Base-by-base conservation (phyloP, 2,113 vertebrate species). In the Addax nasomaculatus region DNA sequence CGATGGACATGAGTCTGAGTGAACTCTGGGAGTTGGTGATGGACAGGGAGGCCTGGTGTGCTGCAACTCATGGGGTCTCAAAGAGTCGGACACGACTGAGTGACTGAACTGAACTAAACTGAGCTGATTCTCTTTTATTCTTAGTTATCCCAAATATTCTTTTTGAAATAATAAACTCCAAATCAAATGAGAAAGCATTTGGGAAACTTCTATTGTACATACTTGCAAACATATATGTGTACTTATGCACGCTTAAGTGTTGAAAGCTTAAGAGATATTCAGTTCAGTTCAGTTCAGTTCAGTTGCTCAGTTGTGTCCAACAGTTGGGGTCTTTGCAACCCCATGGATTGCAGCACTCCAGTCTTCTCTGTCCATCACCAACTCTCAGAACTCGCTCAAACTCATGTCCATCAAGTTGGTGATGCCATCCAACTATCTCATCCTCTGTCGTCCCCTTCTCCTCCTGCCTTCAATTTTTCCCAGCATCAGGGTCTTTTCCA, bases 151-250 rank as follows among this genome's bases (percentile, higher is more conserved):
- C 30, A 64, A 53, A 17, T 73, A 80, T 60, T 81, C 11, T 33
- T 93, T 89, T 76, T 45, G 7, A 36, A 78, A 86, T 76, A 93
- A 47, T 53, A n/a, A 47, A 64, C 12, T 58, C 30, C 16, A 88
- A 80, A 39, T 89, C 2, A 64, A 90, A 60, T 53, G 1, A 94
- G 10, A 93, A 93, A 53, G 7, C 10, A 47, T 45, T 89, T 55
- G 83, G 29, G 7, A 81, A 94, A 53, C 7, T 43, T 94, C 55
- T 64, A 64, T 47, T 47, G 11, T 76, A 58, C 16, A 29, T 57
- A 80, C 58, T 43, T 88, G 14, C 1, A 70, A 49, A 55, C 12
- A 76, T 25, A 30, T 15, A 64, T 62, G 30, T 64, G 6, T 3
- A 64, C 25, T 43, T 67, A 43, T 17, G 0, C 6, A 2, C 39